Conservation (phyloP, 2,113 vertebrate species). For the Vombatus ursinus region DNA sequence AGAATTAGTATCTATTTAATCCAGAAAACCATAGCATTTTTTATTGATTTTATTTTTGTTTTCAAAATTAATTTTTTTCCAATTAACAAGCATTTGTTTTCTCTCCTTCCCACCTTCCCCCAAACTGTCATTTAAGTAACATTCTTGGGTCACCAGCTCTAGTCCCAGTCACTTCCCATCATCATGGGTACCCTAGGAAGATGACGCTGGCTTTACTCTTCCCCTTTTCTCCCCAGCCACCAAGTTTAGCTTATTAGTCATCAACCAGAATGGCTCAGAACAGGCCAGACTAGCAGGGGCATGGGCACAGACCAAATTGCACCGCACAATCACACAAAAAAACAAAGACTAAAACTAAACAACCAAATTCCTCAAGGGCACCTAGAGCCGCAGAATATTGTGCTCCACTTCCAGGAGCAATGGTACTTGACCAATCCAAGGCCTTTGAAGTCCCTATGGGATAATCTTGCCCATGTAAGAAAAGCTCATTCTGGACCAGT, state of each 20-base stretch:
- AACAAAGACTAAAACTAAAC: fast-evolving
- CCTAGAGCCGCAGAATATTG: too few relatives aligned
- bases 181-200: neutral
- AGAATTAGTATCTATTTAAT: neutral
- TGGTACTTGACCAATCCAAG: neutral
- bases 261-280: neutral
- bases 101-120: neutral
- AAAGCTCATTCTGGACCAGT: neutral
- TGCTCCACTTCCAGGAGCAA: neutral
- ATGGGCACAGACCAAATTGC: neutral
- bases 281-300: neutral
- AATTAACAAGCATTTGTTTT: neutral
- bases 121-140: neutral
- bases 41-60: neutral
- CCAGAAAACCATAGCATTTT: neutral
- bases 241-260: neutral
- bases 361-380: neutral
- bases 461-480: neutral
- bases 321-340: neutral
- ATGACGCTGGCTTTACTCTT: neutral
- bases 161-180: neutral
- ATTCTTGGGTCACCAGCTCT: neutral
- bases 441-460: neutral
- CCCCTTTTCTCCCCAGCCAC: neutral
- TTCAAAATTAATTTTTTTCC: too few relatives aligned